Conservation (phyloP, 2,113 vertebrate genomes). For the Larimichthys polyactis region DNA sequence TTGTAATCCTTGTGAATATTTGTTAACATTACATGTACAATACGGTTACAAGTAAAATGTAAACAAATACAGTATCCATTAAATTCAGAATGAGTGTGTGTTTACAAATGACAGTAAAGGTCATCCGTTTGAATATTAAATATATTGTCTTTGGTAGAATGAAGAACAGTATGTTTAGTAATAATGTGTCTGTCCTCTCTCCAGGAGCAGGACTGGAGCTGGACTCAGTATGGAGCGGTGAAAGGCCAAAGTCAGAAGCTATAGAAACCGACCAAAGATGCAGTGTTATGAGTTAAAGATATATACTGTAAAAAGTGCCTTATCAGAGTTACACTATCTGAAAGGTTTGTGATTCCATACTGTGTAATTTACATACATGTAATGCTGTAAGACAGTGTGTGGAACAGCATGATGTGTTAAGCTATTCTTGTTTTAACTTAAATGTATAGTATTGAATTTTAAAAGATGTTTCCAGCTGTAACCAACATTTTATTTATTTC, state of each 20-base stretch:
- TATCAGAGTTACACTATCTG: slow-evolving; percentile 36
- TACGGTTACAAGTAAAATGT: too few relatives aligned
- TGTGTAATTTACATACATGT: slow-evolving; percentile 37
- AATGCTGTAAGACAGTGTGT: slow-evolving; percentile 28
- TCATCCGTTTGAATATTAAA: too few relatives aligned
- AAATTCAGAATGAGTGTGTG: too few relatives aligned
- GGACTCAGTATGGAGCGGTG: slow-evolving; percentile 84
- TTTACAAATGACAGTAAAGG: too few relatives aligned
- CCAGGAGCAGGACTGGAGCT: slow-evolving; percentile 94
- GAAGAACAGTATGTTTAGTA: not conserved
- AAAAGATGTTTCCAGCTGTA: slow-evolving; percentile 22
- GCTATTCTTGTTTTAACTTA: slow-evolving; percentile 42
- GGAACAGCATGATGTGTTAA: slow-evolving; percentile 24
- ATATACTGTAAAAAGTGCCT: slow-evolving; percentile 35
- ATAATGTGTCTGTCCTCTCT: slow-evolving; percentile 46
- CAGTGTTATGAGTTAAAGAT: not conserved
- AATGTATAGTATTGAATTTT: slow-evolving; percentile 41
- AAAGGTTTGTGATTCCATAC: slow-evolving; percentile 37
- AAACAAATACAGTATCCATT: too few relatives aligned
- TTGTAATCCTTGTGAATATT: too few relatives aligned
- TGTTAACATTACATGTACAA: not conserved
- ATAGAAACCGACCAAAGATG: slow-evolving; percentile 45
- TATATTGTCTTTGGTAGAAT: not conserved
- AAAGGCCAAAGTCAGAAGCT: slow-evolving; percentile 56
- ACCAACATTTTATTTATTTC: slow-evolving; percentile 68